A percentile compares a stretch with the other conserved stretches of the same genome.
phyloP scores from a whole-genome alignment of 2,888 invertebrate species.

The Trichogramma dendrolimi region DNA sequence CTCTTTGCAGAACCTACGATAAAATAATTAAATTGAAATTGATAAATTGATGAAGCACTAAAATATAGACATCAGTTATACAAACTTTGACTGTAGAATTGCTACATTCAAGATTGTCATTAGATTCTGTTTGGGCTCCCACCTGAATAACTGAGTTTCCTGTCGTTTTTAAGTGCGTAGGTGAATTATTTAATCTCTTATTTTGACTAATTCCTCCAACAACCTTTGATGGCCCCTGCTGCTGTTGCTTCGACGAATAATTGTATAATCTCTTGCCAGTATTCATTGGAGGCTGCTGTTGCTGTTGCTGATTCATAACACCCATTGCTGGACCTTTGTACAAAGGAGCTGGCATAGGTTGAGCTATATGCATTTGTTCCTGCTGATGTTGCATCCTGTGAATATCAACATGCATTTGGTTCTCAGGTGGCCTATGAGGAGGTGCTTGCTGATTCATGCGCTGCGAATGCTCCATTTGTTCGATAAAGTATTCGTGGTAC shows the following conservation, averaged over 20 bases:
- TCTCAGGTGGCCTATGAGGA: constrained; percentile 31
- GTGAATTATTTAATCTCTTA: constrained; percentile 34
- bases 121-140: too few species aligned
- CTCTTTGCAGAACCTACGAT: constrained; percentile 29
- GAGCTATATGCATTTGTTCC: constrained; percentile 21
- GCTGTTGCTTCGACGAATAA: constrained; percentile 11
- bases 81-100: too few species aligned
- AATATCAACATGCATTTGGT: constrained; percentile 35
- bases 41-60: background rate
- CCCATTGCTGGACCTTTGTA: constrained; percentile 14
- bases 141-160: too few species aligned
- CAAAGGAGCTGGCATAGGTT: constrained; percentile 2
- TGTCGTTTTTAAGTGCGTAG: constrained; percentile 32
- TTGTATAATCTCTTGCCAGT: constrained; percentile 34
- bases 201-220: too few species aligned
- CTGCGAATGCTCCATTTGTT: constrained; percentile 18
- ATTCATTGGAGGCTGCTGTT: constrained; percentile 27
- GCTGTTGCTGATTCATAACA: constrained; percentile 30
- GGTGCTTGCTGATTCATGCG: constrained; percentile 2
- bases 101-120: too few species aligned
- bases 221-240: too few species aligned
- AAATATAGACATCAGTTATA: too few species aligned
- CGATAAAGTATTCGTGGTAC: constrained; percentile 8
- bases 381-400: constrained; percentile 33
- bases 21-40: background rate